phyloP scores from a whole-genome alignment of 1,140 invertebrate genomes.

The Ceratosolen solmsi region DNA sequence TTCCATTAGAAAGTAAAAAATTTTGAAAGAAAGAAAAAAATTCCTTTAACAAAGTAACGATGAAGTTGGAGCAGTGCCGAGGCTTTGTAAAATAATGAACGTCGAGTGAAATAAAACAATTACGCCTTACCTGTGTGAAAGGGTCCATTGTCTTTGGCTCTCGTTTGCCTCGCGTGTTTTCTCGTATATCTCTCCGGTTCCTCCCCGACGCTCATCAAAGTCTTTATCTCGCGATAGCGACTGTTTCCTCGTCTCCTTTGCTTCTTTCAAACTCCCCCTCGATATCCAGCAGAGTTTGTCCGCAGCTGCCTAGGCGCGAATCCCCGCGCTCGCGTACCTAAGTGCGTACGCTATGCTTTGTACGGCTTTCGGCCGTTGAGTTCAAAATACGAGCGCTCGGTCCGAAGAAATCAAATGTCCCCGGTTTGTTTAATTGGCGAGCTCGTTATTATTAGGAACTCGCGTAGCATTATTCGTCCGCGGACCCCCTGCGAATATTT shows the following conservation, averaged over 20 bases:
- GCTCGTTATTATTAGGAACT: no score
- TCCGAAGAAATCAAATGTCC: background rate
- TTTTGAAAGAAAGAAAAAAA: no score
- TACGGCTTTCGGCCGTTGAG: constrained; percentile 60
- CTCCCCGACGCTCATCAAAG: background rate
- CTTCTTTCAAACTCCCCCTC: no score
- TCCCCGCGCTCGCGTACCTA: background rate
- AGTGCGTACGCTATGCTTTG: background rate
- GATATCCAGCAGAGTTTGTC: background rate
- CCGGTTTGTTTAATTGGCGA: background rate
- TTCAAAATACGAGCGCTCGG: constrained; percentile 52
- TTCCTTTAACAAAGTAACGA: no score
- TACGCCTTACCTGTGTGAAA: constrained; percentile 63
- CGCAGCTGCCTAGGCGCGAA: constrained; percentile 17
- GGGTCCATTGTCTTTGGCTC: constrained; percentile 63
- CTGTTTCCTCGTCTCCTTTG: no score
- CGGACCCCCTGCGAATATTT: background rate
- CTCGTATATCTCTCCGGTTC: background rate
- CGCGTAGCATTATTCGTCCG: background rate
- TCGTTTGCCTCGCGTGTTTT: background rate
- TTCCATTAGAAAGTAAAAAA: no score
- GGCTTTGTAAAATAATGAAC: no score
- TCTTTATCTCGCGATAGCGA: background rate
- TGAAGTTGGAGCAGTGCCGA: no score
- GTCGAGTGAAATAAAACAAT: constrained; percentile 31